phyloP scores from a whole-genome alignment of 2,888 invertebrate genomes.

The Rhamnusium bicolor region DNA sequence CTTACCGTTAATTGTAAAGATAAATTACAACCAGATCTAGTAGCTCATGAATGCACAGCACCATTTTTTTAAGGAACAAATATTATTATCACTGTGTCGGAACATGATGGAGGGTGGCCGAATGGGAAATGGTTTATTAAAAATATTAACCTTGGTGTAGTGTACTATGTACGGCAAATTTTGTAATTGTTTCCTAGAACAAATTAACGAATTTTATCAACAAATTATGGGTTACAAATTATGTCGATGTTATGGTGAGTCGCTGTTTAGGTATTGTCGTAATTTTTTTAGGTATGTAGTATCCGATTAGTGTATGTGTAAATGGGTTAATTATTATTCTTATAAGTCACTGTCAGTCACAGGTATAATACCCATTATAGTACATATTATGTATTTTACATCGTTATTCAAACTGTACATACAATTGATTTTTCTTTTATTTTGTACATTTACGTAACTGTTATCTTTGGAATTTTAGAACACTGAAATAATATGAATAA shows the following conservation, averaged over 20 bases:
- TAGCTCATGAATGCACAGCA: constrained; percentile 10
- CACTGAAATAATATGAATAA: too few relatives aligned
- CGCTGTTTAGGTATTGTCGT: neutral
- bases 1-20: neutral
- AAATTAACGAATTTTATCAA: constrained; percentile 7
- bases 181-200: constrained; percentile 20
- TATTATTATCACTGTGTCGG: constrained; percentile 23
- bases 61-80: constrained; percentile 26
- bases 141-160: constrained; percentile 29
- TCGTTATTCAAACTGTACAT: too few relatives aligned
- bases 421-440: too few relatives aligned
- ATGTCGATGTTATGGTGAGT: constrained; percentile 5
- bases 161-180: neutral
- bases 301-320: neutral
- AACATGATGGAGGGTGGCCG: constrained; percentile 12
- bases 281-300: neutral
- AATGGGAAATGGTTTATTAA: constrained; percentile 36
- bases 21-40: constrained; percentile 13
- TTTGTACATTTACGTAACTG: too few relatives aligned
- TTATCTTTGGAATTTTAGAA: too few relatives aligned
- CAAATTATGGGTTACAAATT: constrained; percentile 6
- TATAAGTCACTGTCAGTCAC: neutral
- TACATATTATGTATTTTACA: too few relatives aligned
- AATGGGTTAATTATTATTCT: neutral
- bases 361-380: too few relatives aligned